These are phyloP conservation scores for Puma concolor DNA, from an alignment of 2,113 vertebrate species.

Conservation along the genomic window DNA sequence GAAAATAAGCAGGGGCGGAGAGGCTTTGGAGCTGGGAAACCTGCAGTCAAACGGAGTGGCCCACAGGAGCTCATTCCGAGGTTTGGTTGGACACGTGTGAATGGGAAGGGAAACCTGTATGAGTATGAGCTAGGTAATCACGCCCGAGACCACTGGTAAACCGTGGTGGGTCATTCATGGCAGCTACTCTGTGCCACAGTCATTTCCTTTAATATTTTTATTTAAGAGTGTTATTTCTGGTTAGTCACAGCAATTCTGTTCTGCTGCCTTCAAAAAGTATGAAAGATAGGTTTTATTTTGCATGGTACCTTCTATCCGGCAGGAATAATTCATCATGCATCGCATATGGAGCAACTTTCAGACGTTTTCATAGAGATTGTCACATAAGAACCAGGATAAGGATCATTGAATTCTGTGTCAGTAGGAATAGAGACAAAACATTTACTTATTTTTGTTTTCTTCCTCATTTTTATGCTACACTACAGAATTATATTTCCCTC, in stretches of 20 bases:
- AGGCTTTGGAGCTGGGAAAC: background rate
- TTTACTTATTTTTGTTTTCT: conserved; percentile 27
- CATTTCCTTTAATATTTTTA: conserved; percentile 25
- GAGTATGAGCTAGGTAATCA: background rate
- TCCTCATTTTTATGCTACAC: background rate
- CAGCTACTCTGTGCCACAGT: background rate
- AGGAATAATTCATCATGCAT: conserved; percentile 17
- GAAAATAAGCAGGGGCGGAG: background rate
- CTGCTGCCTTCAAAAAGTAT: conserved; percentile 13
- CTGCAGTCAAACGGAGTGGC: fast-evolving
- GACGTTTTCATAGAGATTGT: background rate
- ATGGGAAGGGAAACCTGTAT: background rate
- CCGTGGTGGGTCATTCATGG: background rate
- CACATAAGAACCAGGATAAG: background rate
- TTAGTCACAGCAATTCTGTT: background rate
- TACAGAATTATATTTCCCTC: background rate
- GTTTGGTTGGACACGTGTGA: background rate
- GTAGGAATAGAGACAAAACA: background rate
- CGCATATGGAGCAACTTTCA: background rate
- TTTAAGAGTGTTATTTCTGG: conserved; percentile 7
- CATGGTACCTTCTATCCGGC: background rate
- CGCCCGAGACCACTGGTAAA: background rate
- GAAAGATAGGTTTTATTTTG: conserved; percentile 33
- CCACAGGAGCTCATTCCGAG: background rate
- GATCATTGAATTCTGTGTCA: background rate